Evolutionary conservation across 2,888 invertebrate species (phyloP), one percentile per base, ranked within the genome.

Genomic region (Chesias legatella): DNA sequence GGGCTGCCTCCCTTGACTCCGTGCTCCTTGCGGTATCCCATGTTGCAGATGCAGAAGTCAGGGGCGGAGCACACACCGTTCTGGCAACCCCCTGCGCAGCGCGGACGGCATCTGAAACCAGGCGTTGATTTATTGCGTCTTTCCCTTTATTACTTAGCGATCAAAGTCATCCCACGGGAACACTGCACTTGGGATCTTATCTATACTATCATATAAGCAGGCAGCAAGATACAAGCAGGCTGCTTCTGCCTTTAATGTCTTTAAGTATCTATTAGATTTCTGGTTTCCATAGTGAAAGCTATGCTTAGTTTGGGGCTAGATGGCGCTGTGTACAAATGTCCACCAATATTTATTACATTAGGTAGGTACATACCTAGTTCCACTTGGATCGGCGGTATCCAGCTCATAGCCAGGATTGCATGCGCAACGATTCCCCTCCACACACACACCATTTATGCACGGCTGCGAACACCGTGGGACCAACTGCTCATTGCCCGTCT

Each of bases 41-140:
- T 84, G 56, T 92, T 91, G 60, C 95, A 95, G 43, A 93, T 88
- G 63, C 95, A 95, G 60, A 92, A 90, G 70, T 94, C 92, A 0
- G 94, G 94, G 0, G 91, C 90, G 0, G 93, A 90, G 56, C 95
- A 95, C 10, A 89, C 84, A 0, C 94, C 95, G 61, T 94, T 94
- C 6, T 86, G 84, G 55, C 95, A 95, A 0, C 94, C 94, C n/a
- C 90, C 90, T 0, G 90, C 85, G 56, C 94, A 94, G 48, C 90
- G 75, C 0, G 92, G 90, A 3, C 89, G 56, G 52, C 93, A 93
- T 36, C 90, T 86, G 60, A 21, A 64, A 64, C n/a, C n/a, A n/a
- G 51, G 32, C 26, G 17, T 36, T n/a, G n/a, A n/a, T n/a, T n/a
- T n/a, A n/a, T n/a, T n/a, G n/a, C n/a, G n/a, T n/a, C n/a, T n/a